Evolutionary conservation across 23 tunicate genomes (phyloP), one percentile per base, ranked within the genome.

Genomic region (Oikopleura dioica): DNA sequence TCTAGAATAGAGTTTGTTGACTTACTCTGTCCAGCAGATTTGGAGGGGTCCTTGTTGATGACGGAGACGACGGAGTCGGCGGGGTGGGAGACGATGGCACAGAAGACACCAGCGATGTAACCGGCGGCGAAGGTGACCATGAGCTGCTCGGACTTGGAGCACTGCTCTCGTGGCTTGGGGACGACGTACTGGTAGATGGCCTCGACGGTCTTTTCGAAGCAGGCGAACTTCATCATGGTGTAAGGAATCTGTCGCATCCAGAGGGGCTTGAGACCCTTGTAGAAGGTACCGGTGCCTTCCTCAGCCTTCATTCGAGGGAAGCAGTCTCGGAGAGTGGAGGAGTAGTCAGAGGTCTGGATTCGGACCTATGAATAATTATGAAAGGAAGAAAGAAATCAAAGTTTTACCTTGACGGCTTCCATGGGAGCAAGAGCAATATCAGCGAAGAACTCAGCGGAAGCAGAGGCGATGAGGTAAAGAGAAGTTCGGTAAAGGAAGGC

Each of bases 191-290:
- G 83, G 99, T 92, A 92, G 69, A 92, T 68, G 38, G 95, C 95
- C 67, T 92, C 99, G 16, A 92, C 99, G 0, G 99, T 92, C 50
- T 94, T 79, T 63, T 92, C 99, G 58, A 92, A 92, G 80, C 99
- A 92, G n/a, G 99, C 87, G 79, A 91, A 91, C 69, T 91, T 91
- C 97, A 91, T 91, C 97, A 91, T 91, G 35, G 97, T 91, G 87
- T 91, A 92, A 0, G 99, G 99, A 76, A 92, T 92, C 59, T 92
- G 99, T 36, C 99, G 75, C 51, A 79, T 34, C 99, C 99, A 92
- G 37, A 92, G 78, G 0, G 99, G 99, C 26, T 78, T 85, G 29
- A 92, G 38, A 16, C 99, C 99, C 77, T 86, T 86, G 95, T 86
- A 92, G 55, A 92, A 92, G 4, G 87, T 86, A 12, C 83, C 78